A percentile compares a stretch with the other conserved stretches of the same genome.
Evolutionary conservation across 2,888 invertebrate genomes (phyloP).

Genomic region (Chironomus tentans): DNA sequence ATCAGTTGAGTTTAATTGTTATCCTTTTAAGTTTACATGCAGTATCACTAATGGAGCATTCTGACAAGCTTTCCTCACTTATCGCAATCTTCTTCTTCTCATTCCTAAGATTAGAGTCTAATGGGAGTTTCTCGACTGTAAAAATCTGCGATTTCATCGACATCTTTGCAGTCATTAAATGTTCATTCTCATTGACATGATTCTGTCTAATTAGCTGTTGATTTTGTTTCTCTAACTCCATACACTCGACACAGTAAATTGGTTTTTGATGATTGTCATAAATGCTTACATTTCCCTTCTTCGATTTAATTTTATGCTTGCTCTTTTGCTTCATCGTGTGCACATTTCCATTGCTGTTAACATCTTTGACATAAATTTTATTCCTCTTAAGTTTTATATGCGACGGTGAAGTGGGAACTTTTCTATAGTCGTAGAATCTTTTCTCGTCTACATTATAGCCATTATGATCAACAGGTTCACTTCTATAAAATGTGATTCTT

Average conservation of each 20-base stretch:
- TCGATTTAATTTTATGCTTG: background rate
- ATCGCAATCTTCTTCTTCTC: conserved; percentile 20
- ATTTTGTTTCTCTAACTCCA: conserved; percentile 8
- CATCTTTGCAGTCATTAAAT: conserved; percentile 5
- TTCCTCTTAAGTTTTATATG: conserved; percentile 9
- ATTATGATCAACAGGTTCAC: background rate
- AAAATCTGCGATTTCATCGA: conserved; percentile 6
- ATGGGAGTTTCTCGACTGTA: conserved; percentile 8
- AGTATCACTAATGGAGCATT: conserved; percentile 27
- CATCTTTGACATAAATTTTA: conserved; percentile 9
- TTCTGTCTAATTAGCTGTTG: background rate
- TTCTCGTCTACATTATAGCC: background rate
- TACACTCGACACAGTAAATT: conserved; percentile 6
- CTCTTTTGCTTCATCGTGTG: background rate
- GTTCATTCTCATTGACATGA: background rate
- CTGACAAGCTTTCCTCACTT: conserved; percentile 27
- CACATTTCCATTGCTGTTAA: background rate
- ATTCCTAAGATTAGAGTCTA: background rate
- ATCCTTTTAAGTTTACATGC: conserved; percentile 26
- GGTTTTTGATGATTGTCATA: background rate
- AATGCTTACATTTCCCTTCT: background rate
- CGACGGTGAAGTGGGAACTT: conserved; percentile 9
- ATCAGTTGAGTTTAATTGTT: conserved; percentile 23
- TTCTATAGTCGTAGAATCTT: background rate
- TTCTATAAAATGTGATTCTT: background rate